Evolutionary conservation across 2,113 vertebrate species (phyloP).

Genomic region (Tor tambroides): DNA sequence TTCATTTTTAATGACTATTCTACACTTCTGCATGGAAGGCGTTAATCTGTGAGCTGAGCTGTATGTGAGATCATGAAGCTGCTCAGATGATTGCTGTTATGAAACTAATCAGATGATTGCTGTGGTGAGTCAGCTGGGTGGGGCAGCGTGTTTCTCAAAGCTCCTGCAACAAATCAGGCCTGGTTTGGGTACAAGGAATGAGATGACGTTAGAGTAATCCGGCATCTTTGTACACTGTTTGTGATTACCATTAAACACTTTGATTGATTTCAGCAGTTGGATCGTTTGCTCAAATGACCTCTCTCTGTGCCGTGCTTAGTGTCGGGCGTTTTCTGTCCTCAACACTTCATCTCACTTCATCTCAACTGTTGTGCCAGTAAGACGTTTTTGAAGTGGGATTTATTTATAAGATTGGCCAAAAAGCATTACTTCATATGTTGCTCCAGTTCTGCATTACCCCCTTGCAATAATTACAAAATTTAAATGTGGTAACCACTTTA

Average conservation of each 20-base stretch:
- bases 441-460: too few relatives aligned
- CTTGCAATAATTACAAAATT: too few relatives aligned
- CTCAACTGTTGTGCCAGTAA: not conserved
- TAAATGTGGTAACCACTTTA: not conserved
- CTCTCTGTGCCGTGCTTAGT: not conserved
- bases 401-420: not conserved
- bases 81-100: conserved; percentile 47
- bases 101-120: conserved; percentile 50
- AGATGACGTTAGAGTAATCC: not conserved
- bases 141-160: conserved; percentile 13
- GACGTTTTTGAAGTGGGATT: not conserved
- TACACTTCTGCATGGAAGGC: not conserved
- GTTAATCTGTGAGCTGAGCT: not conserved
- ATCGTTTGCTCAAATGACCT: not conserved
- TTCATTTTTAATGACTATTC: not conserved
- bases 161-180: not conserved
- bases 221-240: not conserved
- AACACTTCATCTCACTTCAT: not conserved
- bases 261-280: not conserved
- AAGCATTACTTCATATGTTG: not conserved
- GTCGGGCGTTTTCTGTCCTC: not conserved
- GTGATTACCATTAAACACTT: not conserved
- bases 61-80: conserved; percentile 34
- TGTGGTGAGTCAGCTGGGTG: conserved; percentile 64
- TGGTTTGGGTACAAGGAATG: not conserved